Base-by-base conservation (phyloP, 2,113 vertebrate genomes). In the Mohoua ochrocephala region DNA sequence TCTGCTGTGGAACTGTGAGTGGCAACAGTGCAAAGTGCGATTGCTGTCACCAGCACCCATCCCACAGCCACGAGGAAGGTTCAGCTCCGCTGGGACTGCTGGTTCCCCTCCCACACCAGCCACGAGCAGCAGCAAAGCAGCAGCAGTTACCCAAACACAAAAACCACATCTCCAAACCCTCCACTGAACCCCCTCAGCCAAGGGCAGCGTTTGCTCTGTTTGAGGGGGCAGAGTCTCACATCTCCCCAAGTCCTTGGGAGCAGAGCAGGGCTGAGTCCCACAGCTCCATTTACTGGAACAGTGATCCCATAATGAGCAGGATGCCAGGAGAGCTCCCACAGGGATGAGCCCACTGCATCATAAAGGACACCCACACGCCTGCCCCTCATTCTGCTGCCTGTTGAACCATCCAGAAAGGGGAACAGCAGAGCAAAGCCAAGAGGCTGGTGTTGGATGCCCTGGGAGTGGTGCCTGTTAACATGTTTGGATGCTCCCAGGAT, bases 281-380 rank as follows among this genome's bases (percentile, higher is more conserved):
- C 1, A 0, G 4, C 45, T 41, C 41, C 18, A 16, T 14, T 26
- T 8, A 37, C 11, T n/a, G 76, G 45, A 73, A n/a, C n/a, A 31
- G 1, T 4, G 23, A 23, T 4, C 7, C 31, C 45, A 19, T 1
- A 9, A 35, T 1, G 31, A 87, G 63, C 41, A 69, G 63, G 54
- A 41, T 5, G 49, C 17, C 57, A 81, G 52, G 49, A 50, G 28
- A 81, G 11, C 14, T 63, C 45, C 69, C 56, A 19, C 1, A 0
- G 39, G 37, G 39, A 78, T 1, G 4, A 54, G 47, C 37, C 68
- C 61, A 7, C 2, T 2, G 37, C 21, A 23, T 79, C 41, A 31
- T 7, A 41, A 56, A 77, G 50, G 15, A 67, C 81, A 83, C 17
- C 19, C n/a, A 60, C 2, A 1, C 3, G 13, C 12, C 83, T 67